Percentiles rank a stretch among this genome's conserved stretches.
phyloP scores from a whole-genome alignment of 2,797 vertebrate species.

The Hybognathus amarus region DNA sequence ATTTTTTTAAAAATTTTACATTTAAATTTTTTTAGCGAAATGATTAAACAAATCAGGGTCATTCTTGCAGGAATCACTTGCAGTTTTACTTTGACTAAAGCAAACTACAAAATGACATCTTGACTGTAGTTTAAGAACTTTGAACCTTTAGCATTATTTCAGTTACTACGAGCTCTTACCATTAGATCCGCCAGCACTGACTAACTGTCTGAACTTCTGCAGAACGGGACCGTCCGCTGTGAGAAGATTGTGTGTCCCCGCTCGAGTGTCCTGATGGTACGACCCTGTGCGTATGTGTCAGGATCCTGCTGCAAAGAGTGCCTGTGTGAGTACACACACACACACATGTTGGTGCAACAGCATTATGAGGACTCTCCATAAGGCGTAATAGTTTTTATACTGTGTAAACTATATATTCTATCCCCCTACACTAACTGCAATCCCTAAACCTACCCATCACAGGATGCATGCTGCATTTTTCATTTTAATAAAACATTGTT shows the following conservation, averaged over 20 bases:
- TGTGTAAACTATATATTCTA: too few relatives aligned
- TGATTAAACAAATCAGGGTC: neutral
- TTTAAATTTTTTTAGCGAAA: too few relatives aligned
- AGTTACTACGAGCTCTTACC: neutral
- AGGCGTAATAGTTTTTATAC: too few relatives aligned
- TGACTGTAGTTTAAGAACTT: neutral
- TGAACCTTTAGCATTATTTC: neutral
- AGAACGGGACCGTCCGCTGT: conserved; percentile 86
- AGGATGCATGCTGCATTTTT: too few relatives aligned
- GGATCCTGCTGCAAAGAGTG: conserved; percentile 88
- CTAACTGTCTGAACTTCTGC: conserved; percentile 59
- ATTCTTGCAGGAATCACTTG: neutral
- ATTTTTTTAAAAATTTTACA: too few relatives aligned
- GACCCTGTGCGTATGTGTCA: conserved; percentile 79
- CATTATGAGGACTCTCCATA: too few relatives aligned
- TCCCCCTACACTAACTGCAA: too few relatives aligned
- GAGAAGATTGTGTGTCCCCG: conserved; percentile 79
- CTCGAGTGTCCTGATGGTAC: conserved; percentile 79
- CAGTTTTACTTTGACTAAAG: neutral
- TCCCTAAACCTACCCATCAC: too few relatives aligned
- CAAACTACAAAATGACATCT: neutral
- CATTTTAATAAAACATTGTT: too few relatives aligned
- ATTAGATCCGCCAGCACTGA: neutral
- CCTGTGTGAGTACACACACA: conserved; percentile 77
- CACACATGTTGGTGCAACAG: too few relatives aligned